Base-by-base conservation (phyloP, 2,113 vertebrate genomes). In the Hemicordylus capensis region DNA sequence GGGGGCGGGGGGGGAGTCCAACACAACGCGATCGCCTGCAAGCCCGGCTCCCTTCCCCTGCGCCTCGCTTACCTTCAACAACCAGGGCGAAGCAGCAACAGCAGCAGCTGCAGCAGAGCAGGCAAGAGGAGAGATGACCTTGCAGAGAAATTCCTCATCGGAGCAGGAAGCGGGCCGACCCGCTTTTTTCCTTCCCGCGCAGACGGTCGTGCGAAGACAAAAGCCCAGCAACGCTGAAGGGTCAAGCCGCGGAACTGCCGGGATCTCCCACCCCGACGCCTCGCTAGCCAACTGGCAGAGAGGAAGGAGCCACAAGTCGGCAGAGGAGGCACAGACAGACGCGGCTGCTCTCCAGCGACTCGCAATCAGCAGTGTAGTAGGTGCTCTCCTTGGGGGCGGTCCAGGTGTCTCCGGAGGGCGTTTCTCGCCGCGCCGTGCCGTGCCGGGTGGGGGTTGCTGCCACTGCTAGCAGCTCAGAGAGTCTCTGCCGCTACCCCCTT, bases 41-140 rank as follows among this genome's bases (percentile, higher is more conserved):
- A 12, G 37, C 22, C 51, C 28, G 73, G 87, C 90, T 84, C 80
- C 91, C 94, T 89, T 74, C 84, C 54, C 80, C 31, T 78, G 5
- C 15, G 66, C 72, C 4, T 12, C 20, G 20, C 83, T 84, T 42
- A 85, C 83, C 72, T 77, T 19, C 70, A 34, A 69, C 31, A 48
- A 37, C 73, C 67, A 28, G 72, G 51, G 66, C 22, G 34, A 70
- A 31, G 37, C 34, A 14, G 80, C 51, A 15, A n/a, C 46, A 9
- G 56, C 42, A 72, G 72, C 84, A 34, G 86, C 73, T 51, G 83
- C 54, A 73, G 77, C 75, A 51, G 63, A 51, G 59, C 70, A 61
- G 85, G 83, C 83, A 77, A 51, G 73, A 83, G 79, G n/a, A 90
- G 91, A 48, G 91, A 90, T 94, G 96, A 96, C 95, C 95, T 96